Base-by-base conservation (phyloP, 1,140 invertebrate genomes). In the Aphis gossypii region DNA sequence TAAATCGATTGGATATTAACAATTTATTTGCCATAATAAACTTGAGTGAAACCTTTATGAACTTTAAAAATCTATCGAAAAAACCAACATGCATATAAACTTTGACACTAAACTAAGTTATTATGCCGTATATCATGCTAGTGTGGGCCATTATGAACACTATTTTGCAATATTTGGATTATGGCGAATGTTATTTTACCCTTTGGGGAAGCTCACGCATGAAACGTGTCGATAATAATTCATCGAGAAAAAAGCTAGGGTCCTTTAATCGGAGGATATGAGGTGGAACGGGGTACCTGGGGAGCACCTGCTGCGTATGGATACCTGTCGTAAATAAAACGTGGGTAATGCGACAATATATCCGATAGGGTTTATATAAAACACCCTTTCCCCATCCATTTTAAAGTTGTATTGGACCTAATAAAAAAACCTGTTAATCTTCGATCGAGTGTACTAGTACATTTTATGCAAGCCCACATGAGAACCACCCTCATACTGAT, bases 151-250 rank as follows among this genome's bases (percentile, higher is more conserved):
- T 92, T 92, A 93, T 93, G 82, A 93, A 93, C 76, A 93, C 76
- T 84, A 93, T 93, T 93, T 93, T 93, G 92, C 92, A 86, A 93
- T 93, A 93, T 84, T 93, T 93, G 92, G 92, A 93, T 93, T 93
- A 93, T 68, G 82, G 82, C 48, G 92, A 93, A 93, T 93, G 92
- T 93, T 93, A 93, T 93, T 93, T 93, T 84, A 93, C 92, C 92
- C 92, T 93, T 93, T 84, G 46, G 92, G 92, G n/a, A 92, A 92
- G 76, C 91, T 92, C 91, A 82, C 68, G 48, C 92, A 56, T 93
- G 51, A 93, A 93, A 93, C 92, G 92, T 93, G 92, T 93, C 92
- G 92, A 93, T 93, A 93, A 93, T 93, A 93, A 93, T 84, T 93
- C 92, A 93, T 93, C 92, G 92, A 93, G 92, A 93, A 93, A 93